phyloP scores from a whole-genome alignment of 1,140 invertebrate genomes.

The Drosophila yakuba region DNA sequence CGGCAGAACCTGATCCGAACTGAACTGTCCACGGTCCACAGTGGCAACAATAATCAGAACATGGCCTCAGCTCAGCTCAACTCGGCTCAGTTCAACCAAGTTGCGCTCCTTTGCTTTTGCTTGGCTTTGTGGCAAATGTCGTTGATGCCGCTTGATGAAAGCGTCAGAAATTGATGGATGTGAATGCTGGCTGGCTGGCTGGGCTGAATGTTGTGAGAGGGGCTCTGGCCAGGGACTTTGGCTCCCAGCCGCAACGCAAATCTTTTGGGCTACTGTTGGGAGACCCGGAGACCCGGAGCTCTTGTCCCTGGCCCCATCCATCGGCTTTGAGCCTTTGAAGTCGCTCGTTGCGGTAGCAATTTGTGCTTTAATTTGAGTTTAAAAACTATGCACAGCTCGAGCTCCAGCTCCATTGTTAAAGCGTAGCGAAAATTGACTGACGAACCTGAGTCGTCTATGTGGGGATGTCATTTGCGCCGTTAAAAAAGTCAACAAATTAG shows the following conservation, averaged over 20 bases:
- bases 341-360: constrained; percentile 75
- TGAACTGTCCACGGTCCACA: constrained; percentile 31
- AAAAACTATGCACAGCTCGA: constrained; percentile 74
- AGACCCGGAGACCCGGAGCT: constrained; percentile 1
- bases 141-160: constrained; percentile 75
- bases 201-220: constrained; percentile 33
- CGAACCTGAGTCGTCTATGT: constrained; percentile 11
- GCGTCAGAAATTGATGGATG: constrained; percentile 85
- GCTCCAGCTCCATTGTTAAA: constrained; percentile 48
- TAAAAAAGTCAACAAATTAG: neutral
- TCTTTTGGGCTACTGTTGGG: constrained; percentile 69
- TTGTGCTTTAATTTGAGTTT: constrained; percentile 83
- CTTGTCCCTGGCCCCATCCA: constrained; percentile 5
- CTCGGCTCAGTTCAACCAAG: constrained; percentile 1
- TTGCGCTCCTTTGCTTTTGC: constrained; percentile 34
- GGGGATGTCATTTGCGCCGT: constrained; percentile 1
- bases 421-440: constrained; percentile 31
- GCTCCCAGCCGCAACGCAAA: constrained; percentile 77
- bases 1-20: constrained; percentile 30
- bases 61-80: constrained; percentile 30
- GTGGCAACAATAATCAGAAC: constrained; percentile 82
- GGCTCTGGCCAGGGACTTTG: constrained; percentile 46
- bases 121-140: constrained; percentile 74
- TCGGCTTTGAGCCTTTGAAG: constrained; percentile 70
- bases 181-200: constrained; percentile 48